Conservation (phyloP, 1,140 invertebrate genomes). For the Drosophila varians region DNA sequence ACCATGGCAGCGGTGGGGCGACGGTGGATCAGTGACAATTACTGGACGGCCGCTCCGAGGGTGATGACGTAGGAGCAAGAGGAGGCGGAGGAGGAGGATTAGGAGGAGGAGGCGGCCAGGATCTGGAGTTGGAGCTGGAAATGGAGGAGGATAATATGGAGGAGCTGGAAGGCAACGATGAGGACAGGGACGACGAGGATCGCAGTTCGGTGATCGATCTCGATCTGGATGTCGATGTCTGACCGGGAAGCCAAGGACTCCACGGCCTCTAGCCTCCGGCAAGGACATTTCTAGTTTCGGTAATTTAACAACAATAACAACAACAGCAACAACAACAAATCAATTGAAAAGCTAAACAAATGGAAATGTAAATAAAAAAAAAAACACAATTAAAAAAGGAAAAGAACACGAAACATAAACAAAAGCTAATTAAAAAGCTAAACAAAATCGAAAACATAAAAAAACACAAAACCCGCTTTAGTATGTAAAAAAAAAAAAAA, state of each 20-base stretch:
- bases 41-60: constrained; percentile 77
- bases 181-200: constrained; percentile 67
- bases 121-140: constrained; percentile 29
- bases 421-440: neutral
- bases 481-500: neutral
- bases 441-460: neutral
- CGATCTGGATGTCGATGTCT: constrained; percentile 81
- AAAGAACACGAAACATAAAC: neutral
- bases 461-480: neutral
- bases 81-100: constrained; percentile 37
- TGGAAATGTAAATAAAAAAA: neutral
- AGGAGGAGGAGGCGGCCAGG: constrained; percentile 46
- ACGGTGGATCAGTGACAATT: constrained; percentile 83
- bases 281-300: neutral
- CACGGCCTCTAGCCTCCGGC: constrained; percentile 55
- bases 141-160: constrained; percentile 30
- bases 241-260: constrained; percentile 65
- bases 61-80: too few relatives aligned
- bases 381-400: neutral
- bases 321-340: too few relatives aligned
- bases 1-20: constrained; percentile 10
- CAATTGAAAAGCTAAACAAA: neutral
- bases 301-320: constrained; percentile 27
- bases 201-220: constrained; percentile 81
- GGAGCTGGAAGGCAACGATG: constrained; percentile 39